Evolutionary conservation across 2,113 vertebrate genomes (phyloP), one percentile per base, ranked within the genome.

Genomic region (Thinocorus orbignyianus): DNA sequence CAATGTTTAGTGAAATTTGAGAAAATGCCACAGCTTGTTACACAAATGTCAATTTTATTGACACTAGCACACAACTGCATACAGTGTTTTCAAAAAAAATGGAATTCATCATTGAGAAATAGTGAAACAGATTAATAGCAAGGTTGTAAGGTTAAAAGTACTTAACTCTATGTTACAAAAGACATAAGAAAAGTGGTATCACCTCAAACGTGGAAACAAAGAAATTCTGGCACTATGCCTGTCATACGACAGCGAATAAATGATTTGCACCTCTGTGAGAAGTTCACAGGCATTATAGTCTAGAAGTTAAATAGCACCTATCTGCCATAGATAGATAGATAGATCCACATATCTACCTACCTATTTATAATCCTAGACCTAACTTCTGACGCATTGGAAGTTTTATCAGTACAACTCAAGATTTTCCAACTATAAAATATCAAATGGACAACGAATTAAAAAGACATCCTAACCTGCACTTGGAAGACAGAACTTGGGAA

Each of bases 41-140:
- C 97, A 98, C 98, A 98, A 97, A 98, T 97, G 97, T 98, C 95
- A 96, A 98, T 98, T 99, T 99, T 99, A 99, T 99, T 99, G 98
- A 99, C 98, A 98, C 98, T 98, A 98, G 98, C 98, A 98, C 97
- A 99, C 97, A 99, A 97, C 98, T 96, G 97, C 94, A 98, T 98
- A 99, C 98, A 99, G 97, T 97, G 95, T 98, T 97, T 97, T 97
- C 86, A 93, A 97, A 98, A 98, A 97, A 97, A 97, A 94, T 91
- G 85, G 92, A 97, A 97, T 96, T 92, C 80, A 96, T 97, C 85
- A 97, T 95, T 96, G 86, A 97, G 97, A 97, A 97, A 98, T 93
- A 97, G 92, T 93, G 96, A 98, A 97, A 97, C 96, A 95, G 95
- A 92, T 96, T 87, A 96, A 90, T 97, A 98, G 95, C 86, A 95